phyloP scores from a whole-genome alignment of 2,797 vertebrate genomes.

The Poecilia velifera region DNA sequence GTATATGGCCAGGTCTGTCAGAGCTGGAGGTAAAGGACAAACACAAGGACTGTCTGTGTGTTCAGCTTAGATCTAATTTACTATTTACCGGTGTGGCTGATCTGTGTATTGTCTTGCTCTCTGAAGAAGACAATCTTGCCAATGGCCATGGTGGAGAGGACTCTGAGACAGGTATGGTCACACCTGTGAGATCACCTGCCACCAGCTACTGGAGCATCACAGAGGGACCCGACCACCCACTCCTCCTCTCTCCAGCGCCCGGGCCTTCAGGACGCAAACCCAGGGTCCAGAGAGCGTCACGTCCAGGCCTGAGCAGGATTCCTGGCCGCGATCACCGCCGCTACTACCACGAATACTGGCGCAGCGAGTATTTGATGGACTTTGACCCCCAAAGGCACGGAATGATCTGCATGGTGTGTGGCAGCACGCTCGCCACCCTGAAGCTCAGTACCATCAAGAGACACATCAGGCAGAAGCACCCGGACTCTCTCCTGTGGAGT shows the following conservation, averaged over 20 bases:
- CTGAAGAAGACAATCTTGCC: conserved; percentile 66
- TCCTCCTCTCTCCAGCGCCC: conserved; percentile 74
- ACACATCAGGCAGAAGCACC: conserved; percentile 93
- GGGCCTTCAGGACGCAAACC: conserved; percentile 68
- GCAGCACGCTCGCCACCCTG: conserved; percentile 90
- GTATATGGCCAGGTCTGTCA: background rate
- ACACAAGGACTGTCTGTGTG: background rate
- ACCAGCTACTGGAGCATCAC: conserved; percentile 83
- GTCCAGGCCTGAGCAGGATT: conserved; percentile 87
- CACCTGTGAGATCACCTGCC: conserved; percentile 66
- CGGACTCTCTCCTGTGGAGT: conserved; percentile 91
- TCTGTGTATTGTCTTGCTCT: conserved; percentile 11
- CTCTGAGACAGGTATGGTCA: conserved; percentile 37
- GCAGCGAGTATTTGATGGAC: conserved; percentile 94
- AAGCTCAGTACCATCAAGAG: conserved; percentile 96
- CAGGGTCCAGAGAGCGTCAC: conserved; percentile 82
- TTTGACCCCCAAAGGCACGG: conserved; percentile 89
- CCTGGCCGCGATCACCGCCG: conserved; percentile 91
- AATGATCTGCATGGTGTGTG: conserved; percentile 97
- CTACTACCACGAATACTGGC: conserved; percentile 95
- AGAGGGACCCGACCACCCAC: conserved; percentile 76
- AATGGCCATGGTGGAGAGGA: conserved; percentile 74
- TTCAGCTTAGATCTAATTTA: background rate
- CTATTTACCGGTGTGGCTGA: background rate
- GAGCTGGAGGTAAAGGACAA: background rate